Evolutionary conservation across 2,888 invertebrate genomes (phyloP).

Genomic region (Heliconius cydno): DNA sequence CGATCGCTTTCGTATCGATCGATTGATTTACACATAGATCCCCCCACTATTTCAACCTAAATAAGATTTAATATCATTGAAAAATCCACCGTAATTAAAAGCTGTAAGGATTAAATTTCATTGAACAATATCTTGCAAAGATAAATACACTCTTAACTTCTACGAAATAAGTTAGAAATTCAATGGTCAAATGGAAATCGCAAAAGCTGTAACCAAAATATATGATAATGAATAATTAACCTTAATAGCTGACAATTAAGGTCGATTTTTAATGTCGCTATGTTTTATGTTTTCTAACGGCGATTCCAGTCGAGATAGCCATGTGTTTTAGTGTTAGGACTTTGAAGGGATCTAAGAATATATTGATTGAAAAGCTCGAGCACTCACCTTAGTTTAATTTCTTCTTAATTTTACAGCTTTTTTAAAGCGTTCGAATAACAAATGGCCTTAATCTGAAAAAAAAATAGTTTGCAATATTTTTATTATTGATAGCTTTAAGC

Average conservation of each 20-base stretch:
- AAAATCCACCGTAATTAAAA: slow-evolving; percentile 13
- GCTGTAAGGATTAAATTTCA: slow-evolving; percentile 13
- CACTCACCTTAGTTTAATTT: slow-evolving; percentile 15
- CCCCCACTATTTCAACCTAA: slow-evolving; percentile 48
- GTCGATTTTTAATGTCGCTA: slow-evolving; percentile 30
- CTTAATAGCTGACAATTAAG: neutral
- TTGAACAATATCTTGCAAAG: neutral
- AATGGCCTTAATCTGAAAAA: neutral
- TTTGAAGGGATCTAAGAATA: slow-evolving; percentile 43
- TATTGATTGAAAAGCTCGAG: slow-evolving; percentile 16
- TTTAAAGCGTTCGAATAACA: neutral
- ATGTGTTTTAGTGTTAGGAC: slow-evolving; percentile 53
- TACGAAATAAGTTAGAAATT: neutral
- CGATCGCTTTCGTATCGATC: slow-evolving; percentile 69
- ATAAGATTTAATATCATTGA: slow-evolving; percentile 22
- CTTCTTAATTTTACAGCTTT: neutral
- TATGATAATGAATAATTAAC: slow-evolving; percentile 20
- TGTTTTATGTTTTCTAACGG: slow-evolving; percentile 52
- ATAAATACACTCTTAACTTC: neutral
- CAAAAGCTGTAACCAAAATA: neutral
- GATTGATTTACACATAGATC: slow-evolving; percentile 75
- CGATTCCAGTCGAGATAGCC: slow-evolving; percentile 57
- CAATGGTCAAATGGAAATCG: neutral
- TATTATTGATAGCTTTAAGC: neutral
- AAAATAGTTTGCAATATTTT: neutral